A percentile compares a stretch with the other conserved stretches of the same genome.
These are phyloP conservation scores for Apteryx mantelli DNA, from an alignment of 2,113 vertebrate genomes.

Conservation along the genomic window DNA sequence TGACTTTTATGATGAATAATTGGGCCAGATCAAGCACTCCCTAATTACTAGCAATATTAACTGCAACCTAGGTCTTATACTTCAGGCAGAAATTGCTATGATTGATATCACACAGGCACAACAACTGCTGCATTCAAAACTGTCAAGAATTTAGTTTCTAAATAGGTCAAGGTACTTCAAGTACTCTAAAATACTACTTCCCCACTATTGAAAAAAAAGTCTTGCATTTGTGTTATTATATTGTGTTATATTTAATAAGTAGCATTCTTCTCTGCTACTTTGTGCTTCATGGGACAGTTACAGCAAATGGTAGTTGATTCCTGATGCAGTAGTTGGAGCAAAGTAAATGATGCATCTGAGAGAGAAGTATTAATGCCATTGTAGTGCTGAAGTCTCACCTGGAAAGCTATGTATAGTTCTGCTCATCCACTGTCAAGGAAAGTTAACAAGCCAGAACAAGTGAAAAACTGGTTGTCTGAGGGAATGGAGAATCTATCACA, in stretches of 20 bases:
- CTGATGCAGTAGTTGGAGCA: background rate
- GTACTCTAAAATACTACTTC: background rate
- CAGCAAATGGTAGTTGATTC: background rate
- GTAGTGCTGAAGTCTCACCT: background rate
- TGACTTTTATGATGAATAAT: background rate
- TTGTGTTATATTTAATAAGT: background rate
- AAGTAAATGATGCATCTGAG: background rate
- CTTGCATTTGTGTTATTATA: background rate
- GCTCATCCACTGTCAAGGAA: background rate
- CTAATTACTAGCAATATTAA: background rate
- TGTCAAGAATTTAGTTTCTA: background rate
- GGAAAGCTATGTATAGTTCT: background rate
- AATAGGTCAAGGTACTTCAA: slow-evolving; percentile 53
- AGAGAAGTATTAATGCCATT: background rate
- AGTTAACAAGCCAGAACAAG: background rate
- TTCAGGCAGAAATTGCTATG: slow-evolving; percentile 33
- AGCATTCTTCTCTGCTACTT: background rate
- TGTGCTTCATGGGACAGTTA: background rate
- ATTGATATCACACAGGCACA: slow-evolving; percentile 55
- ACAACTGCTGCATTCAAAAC: slow-evolving; percentile 50
- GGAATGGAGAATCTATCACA: background rate
- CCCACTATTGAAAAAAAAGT: background rate
- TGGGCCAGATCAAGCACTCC: background rate
- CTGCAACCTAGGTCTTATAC: background rate
- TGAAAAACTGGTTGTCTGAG: background rate